Evolutionary conservation across 1,140 invertebrate species (phyloP), one percentile per base, ranked within the genome.

Genomic region (Spodoptera frugiperda): DNA sequence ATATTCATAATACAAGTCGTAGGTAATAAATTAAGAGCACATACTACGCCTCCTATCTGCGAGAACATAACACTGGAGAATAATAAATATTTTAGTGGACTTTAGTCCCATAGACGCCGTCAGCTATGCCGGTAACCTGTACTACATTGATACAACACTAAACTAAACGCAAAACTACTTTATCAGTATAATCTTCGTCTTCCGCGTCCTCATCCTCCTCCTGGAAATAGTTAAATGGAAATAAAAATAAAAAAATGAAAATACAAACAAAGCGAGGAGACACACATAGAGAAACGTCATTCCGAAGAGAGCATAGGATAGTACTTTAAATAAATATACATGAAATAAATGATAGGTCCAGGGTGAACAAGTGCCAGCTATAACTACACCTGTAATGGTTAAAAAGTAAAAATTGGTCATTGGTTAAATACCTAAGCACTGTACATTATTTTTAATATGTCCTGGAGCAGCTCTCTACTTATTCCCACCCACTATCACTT

Each of bases 161-260:
- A 59, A 84, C 86, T 65, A 87, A 49, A 54, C 78, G 81, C n/a
- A 87, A 55, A 12, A 87, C 84, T 39, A 87, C 72, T 76, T 86
- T 83, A 5, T 88, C 85, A 49, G 80, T 81, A 33, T 78, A 88
- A 15, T 84, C 78, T 1, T 70, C 67, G 12, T 85, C 83, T 1
- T 82, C 82, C 0, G 67, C 57, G 21, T 87, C 84, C 6, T 86
- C 86, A 1, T 89, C 87, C 11, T 87, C 87, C 85, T 89, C 59
- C 59, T 63, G 59, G 59, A 39, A 63, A 63, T 44, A 63, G 33
- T 9, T 19, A 63, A 63, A 63, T 17, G 15, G 30, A 44, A 39
- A 63, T 17, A 63, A 63, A 63, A n/a, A 25, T 39, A 61, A 44
- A 44, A 33, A 63, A 44, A 39, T n/a, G 8, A 61, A 61, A 61